phyloP scores from a whole-genome alignment of 2,888 invertebrate genomes.

The Habrosyne pyritoides region DNA sequence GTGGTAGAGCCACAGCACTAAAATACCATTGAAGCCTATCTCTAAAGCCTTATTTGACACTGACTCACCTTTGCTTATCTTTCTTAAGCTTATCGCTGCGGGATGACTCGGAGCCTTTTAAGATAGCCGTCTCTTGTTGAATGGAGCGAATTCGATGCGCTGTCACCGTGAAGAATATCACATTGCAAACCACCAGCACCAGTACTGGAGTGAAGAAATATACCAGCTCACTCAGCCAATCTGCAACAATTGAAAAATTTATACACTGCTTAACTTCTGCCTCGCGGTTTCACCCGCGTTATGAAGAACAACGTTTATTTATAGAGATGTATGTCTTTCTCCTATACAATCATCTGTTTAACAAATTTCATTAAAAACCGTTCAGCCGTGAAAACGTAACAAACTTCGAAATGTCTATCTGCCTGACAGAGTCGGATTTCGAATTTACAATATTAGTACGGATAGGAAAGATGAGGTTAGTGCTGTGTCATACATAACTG shows the following conservation, averaged over 20 bases:
- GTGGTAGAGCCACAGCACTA: not conserved
- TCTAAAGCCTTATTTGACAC: not conserved
- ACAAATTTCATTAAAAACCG: no score
- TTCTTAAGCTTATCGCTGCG: conserved; percentile 83
- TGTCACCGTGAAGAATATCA: conserved; percentile 87
- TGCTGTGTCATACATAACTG: no score
- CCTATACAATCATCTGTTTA: no score
- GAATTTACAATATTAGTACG: no score
- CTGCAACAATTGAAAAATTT: conserved; percentile 49
- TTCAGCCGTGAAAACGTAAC: no score
- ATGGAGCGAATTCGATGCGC: conserved; percentile 86
- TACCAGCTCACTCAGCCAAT: conserved; percentile 79
- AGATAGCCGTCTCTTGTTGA: conserved; percentile 86
- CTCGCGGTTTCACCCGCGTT: no score
- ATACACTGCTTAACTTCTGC: no score
- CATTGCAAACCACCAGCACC: conserved; percentile 85
- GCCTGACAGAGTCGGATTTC: no score
- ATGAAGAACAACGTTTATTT: no score
- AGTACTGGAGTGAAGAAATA: conserved; percentile 89
- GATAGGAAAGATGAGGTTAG: no score
- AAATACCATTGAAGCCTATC: not conserved
- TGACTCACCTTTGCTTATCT: conserved; percentile 83
- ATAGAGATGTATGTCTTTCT: no score
- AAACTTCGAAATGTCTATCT: no score
- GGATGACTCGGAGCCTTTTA: conserved; percentile 86